phyloP scores from a whole-genome alignment of 2,888 invertebrate genomes.

The Limenitis camilla region DNA sequence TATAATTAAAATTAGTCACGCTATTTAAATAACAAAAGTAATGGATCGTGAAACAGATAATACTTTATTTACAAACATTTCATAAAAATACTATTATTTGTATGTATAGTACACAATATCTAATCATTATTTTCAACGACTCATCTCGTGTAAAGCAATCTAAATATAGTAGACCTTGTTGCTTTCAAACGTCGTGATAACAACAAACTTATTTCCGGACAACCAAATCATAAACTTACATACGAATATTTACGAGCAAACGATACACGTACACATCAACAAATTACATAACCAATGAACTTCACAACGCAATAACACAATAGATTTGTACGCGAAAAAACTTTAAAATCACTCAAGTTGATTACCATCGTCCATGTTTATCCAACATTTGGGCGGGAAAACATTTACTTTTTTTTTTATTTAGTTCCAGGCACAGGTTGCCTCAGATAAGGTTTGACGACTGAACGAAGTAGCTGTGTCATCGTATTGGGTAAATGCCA shows the following conservation, averaged over 20 bases:
- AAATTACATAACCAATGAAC: constrained; percentile 61
- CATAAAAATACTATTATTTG: too few relatives aligned
- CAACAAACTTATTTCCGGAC: too few relatives aligned
- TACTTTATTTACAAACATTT: too few relatives aligned
- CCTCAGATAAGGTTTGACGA: constrained; percentile 40
- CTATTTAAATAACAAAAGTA: too few relatives aligned
- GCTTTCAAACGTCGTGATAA: background rate
- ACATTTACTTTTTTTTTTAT: constrained; percentile 42
- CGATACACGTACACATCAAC: constrained; percentile 27
- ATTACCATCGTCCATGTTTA: constrained; percentile 58
- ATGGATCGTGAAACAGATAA: too few relatives aligned
- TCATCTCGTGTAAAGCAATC: too few relatives aligned
- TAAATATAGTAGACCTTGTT: background rate
- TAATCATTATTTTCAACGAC: too few relatives aligned
- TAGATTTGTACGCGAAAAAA: constrained; percentile 37
- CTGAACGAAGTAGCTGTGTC: constrained; percentile 43
- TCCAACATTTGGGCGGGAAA: constrained; percentile 50
- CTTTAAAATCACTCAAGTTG: constrained; percentile 31
- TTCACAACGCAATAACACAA: constrained; percentile 35
- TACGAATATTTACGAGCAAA: constrained; percentile 3
- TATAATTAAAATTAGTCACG: too few relatives aligned
- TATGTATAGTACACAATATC: too few relatives aligned
- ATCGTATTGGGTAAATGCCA: constrained; percentile 50
- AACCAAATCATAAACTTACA: constrained; percentile 1
- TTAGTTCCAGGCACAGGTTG: constrained; percentile 35